Base-by-base conservation (phyloP, 2,113 vertebrate species). In the Ancistrus triradiatus region DNA sequence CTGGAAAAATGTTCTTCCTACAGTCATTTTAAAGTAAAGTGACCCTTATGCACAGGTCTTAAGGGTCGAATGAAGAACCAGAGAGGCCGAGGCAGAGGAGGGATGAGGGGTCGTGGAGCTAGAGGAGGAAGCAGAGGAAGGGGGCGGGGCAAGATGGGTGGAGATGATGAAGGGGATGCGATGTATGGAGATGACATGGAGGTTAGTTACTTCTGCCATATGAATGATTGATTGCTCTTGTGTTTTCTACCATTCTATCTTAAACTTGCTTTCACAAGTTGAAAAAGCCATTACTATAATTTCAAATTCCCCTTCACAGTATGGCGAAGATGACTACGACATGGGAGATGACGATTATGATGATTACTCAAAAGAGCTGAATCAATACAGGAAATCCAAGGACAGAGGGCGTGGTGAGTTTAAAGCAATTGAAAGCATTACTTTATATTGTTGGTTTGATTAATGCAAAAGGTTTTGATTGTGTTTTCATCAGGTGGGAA, bases 301-400 rank as follows among this genome's bases (percentile, higher is more conserved):
- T 51, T 58, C 2, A 9, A 48, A 25, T 68, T 65, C 25, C 35
- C 2, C 52, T 60, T 55, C 25, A 19, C 71, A 95, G 92, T 94
- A 89, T 46, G 89, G 84, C 6, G 93, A 88, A 0, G 86, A 96
- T 1, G 79, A 88, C 1, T 95, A 91, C 15, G 93, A 94, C 4
- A 81, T 91, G 72, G 87, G 83, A 0, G 93, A 94, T 0, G 94
- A 94, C 0, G 92, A 94, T 1, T 94, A 93, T 0, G 93, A 97
- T 0, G 93, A 95, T 1, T 97, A 91, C 52, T n/a, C n/a, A n/a
- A 95, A 95, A 65, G 93, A 95, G 7, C 69, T 91, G 37, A 91
- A 78, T 71, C 93, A 92, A 59, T 95, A 95, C 72, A 92, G 91
- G 22, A 84, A 90, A 71, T 83, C 82, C 40, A 96, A 95, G 73